phyloP scores from a whole-genome alignment of 2,888 invertebrate genomes.

The Phyllotreta cruciferae region DNA sequence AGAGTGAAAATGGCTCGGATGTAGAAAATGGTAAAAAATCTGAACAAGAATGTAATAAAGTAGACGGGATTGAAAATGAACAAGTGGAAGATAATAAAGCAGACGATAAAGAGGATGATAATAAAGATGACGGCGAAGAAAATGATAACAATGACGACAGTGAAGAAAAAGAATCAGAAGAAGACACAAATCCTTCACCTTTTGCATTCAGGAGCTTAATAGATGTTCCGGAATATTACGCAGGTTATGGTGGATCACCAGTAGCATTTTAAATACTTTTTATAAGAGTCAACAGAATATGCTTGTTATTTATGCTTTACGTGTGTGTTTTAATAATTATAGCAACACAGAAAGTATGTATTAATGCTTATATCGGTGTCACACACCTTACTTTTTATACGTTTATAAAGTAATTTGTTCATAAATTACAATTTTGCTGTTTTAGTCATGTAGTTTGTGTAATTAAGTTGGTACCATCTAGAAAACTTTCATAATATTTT shows the following conservation, averaged over 20 bases:
- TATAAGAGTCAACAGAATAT: neutral
- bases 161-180: neutral
- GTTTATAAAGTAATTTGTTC: too few species aligned
- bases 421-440: too few species aligned
- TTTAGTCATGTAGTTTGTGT: too few species aligned
- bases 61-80: neutral
- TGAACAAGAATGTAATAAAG: neutral
- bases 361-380: too few species aligned
- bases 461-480: too few species aligned
- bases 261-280: conserved; percentile 26
- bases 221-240: conserved; percentile 36
- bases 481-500: too few species aligned
- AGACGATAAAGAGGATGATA: conserved; percentile 1
- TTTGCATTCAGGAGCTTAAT: conserved; percentile 27
- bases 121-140: too few species aligned
- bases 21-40: neutral
- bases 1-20: neutral
- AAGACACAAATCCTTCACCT: conserved; percentile 2
- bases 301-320: too few species aligned
- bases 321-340: too few species aligned
- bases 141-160: neutral
- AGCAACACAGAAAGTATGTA: too few species aligned
- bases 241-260: conserved; percentile 32
- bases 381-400: too few species aligned
- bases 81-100: neutral